Conservation (phyloP, 30 jellyfish, hydroid and myxozoan species). For the Pseudorhiza aurosa region DNA sequence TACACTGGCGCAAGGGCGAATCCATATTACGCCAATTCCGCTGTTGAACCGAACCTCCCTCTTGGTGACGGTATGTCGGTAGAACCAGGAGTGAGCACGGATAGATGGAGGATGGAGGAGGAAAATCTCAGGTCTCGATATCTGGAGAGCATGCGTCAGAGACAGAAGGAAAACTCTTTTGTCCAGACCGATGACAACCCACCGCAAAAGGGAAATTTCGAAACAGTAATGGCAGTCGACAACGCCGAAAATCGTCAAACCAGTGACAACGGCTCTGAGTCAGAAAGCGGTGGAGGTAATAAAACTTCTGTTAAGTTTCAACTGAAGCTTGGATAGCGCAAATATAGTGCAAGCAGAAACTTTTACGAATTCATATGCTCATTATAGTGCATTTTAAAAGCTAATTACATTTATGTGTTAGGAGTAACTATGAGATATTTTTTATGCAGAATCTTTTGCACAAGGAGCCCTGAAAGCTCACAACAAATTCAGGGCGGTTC, state of each 20-base stretch:
- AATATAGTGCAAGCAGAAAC: too few species aligned
- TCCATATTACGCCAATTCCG: background rate
- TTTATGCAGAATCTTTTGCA: conserved; percentile 30
- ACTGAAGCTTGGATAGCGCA: too few species aligned
- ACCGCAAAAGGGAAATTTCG: background rate
- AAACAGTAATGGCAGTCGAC: background rate
- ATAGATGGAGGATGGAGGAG: conserved; percentile 16
- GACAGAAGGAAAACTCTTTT: background rate
- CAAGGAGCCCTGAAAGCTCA: conserved; percentile 84
- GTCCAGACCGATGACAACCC: background rate
- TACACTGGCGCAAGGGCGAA: background rate
- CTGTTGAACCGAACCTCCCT: background rate
- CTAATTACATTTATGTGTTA: too few species aligned
- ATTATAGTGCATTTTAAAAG: too few species aligned
- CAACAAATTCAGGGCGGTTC: conserved; percentile 75
- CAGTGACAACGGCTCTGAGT: background rate
- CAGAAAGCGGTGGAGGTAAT: background rate
- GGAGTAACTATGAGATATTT: background rate
- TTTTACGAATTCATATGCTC: too few species aligned
- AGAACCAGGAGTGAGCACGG: conserved; percentile 8
- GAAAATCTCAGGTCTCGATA: background rate
- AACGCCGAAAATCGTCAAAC: conserved; percentile 2
- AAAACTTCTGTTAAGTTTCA: too few species aligned
- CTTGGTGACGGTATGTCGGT: conserved; percentile 37
- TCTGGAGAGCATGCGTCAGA: background rate